A percentile compares a stretch with the other conserved stretches of the same genome.
Evolutionary conservation across 2,888 invertebrate species (phyloP).

Genomic region (Tipula unca): DNA sequence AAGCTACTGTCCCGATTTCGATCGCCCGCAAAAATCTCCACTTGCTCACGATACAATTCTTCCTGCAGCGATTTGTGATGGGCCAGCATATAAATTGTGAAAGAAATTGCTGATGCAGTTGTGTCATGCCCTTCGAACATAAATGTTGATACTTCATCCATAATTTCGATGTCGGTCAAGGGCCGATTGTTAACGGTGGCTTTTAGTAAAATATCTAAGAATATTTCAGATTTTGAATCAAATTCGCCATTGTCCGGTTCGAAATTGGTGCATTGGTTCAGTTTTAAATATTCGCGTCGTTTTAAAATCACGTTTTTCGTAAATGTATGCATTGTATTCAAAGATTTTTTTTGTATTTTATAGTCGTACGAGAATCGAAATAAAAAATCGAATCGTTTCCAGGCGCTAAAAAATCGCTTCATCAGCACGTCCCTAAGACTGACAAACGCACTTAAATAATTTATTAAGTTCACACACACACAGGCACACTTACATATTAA

Average conservation of each 20-base stretch:
- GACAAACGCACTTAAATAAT: too few relatives aligned
- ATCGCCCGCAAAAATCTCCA: conserved; percentile 40
- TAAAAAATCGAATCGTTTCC: conserved; percentile 34
- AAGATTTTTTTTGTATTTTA: conserved; percentile 24
- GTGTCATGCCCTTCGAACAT: conserved; percentile 49
- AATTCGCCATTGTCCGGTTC: background rate
- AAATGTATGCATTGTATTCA: background rate
- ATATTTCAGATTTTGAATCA: conserved; percentile 27
- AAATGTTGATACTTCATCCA: conserved; percentile 39
- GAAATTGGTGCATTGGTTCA: background rate
- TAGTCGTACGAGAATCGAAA: conserved; percentile 32
- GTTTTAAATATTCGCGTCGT: background rate
- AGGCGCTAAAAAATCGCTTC: conserved; percentile 32
- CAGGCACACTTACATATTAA: background rate
- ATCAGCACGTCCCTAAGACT: background rate
- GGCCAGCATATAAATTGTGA: conserved; percentile 45
- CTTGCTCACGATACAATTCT: conserved; percentile 45
- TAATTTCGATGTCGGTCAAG: conserved; percentile 33
- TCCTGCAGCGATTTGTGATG: conserved; percentile 45
- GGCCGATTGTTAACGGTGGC: conserved; percentile 32
- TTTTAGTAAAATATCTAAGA: conserved; percentile 35
- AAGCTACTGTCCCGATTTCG: conserved; percentile 31
- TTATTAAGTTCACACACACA: too few relatives aligned
- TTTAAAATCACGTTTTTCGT: background rate
- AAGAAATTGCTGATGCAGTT: conserved; percentile 49